Conservation (phyloP, 2,113 vertebrate genomes). For the Carlito syrichta region DNA sequence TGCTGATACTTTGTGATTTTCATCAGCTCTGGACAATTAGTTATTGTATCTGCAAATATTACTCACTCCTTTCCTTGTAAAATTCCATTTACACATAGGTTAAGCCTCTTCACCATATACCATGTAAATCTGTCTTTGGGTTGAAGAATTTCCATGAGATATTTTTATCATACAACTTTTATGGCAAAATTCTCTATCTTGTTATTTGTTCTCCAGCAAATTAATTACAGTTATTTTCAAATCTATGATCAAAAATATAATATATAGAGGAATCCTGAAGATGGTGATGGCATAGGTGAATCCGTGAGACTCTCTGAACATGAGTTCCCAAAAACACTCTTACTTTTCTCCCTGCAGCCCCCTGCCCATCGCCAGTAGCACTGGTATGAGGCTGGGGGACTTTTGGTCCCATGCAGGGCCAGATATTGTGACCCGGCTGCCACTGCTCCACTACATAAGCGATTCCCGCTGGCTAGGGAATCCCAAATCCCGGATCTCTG, state of each 20-base stretch:
- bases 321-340: too few species aligned
- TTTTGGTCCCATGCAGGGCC: too few species aligned
- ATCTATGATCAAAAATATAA: background rate
- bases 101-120: background rate
- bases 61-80: background rate
- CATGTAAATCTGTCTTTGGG: background rate
- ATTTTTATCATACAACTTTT: background rate
- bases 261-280: too few species aligned
- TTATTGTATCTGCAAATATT: background rate
- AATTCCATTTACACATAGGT: background rate
- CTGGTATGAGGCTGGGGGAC: too few species aligned
- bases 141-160: background rate
- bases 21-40: background rate
- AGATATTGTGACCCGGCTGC: too few species aligned
- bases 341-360: too few species aligned
- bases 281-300: too few species aligned
- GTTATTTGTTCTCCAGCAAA: background rate
- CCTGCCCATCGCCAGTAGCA: too few species aligned
- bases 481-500: too few species aligned
- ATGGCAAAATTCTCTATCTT: background rate
- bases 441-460: too few species aligned
- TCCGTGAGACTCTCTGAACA: too few species aligned
- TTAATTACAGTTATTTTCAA: background rate
- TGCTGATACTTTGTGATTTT: background rate
- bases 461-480: too few species aligned